phyloP scores from a whole-genome alignment of 2,797 vertebrate genomes.

The Australoheros facetus region DNA sequence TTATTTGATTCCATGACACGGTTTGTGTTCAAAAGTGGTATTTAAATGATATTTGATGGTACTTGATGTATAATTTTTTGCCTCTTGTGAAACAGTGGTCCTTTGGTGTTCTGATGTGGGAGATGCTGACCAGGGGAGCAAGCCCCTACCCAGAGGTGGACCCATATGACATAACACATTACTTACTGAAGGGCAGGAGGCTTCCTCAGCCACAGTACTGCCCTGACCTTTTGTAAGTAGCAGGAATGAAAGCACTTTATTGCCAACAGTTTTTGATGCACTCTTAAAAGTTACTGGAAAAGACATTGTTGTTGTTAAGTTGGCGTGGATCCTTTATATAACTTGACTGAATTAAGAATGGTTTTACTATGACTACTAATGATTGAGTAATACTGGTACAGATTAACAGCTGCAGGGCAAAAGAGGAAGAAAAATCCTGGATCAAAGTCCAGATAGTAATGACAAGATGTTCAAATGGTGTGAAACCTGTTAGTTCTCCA shows the following conservation, averaged over 20 bases:
- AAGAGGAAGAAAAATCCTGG: not conserved
- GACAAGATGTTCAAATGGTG: conserved; percentile 35
- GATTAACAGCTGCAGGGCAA: not conserved
- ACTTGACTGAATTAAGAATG: too few species aligned
- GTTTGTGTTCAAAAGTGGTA: not conserved
- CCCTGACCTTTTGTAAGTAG: conserved; percentile 90
- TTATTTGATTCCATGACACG: not conserved
- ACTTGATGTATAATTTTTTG: not conserved
- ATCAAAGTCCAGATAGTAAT: conserved; percentile 34
- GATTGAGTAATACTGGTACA: not conserved
- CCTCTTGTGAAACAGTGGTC: conserved; percentile 88
- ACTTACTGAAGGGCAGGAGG: conserved; percentile 88
- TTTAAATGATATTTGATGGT: not conserved
- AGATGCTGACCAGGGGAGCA: conserved; percentile 94
- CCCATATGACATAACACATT: conserved; percentile 92
- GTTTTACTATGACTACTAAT: not conserved
- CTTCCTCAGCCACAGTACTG: conserved; percentile 95
- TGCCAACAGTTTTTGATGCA: not conserved
- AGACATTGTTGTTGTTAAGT: not conserved
- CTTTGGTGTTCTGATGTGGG: conserved; percentile 96
- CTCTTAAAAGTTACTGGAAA: not conserved
- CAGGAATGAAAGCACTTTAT: not conserved
- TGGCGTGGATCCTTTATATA: not conserved
- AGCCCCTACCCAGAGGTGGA: conserved; percentile 93
- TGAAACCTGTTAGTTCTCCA: conserved; percentile 53